These are phyloP conservation scores for Thryonomys swinderianus DNA, from an alignment of 2,113 vertebrate genomes.

Conservation along the genomic window DNA sequence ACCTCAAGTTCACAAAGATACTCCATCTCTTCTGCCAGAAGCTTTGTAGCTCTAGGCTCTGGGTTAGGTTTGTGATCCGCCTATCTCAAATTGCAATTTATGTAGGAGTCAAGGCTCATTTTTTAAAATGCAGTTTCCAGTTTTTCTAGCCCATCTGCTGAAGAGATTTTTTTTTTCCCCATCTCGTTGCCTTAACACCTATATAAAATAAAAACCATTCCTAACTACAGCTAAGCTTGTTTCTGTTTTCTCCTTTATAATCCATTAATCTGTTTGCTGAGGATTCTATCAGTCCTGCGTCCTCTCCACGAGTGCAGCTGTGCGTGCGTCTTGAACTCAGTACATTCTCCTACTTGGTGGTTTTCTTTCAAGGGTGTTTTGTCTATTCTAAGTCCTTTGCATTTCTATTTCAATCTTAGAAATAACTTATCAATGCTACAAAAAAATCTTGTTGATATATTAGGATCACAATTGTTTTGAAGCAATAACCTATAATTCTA, in stretches of 20 bases:
- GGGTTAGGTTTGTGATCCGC: neutral
- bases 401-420: conserved; percentile 23
- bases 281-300: neutral
- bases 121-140: neutral
- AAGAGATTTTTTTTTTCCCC: conserved; percentile 35
- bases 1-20: neutral
- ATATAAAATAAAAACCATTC: neutral
- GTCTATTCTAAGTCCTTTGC: neutral
- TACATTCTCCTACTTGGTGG: neutral
- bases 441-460: neutral
- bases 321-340: neutral
- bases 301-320: neutral
- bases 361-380: neutral
- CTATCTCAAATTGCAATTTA: neutral
- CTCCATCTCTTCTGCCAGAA: neutral
- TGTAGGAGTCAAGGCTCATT: neutral
- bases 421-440: neutral
- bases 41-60: neutral
- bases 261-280: neutral
- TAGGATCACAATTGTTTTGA: neutral
- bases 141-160: neutral
- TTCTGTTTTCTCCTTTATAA: neutral
- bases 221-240: no score
- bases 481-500: neutral
- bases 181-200: neutral